Evolutionary conservation across 2,113 vertebrate species (phyloP).

Genomic region (Ivindomyrus marchei): DNA sequence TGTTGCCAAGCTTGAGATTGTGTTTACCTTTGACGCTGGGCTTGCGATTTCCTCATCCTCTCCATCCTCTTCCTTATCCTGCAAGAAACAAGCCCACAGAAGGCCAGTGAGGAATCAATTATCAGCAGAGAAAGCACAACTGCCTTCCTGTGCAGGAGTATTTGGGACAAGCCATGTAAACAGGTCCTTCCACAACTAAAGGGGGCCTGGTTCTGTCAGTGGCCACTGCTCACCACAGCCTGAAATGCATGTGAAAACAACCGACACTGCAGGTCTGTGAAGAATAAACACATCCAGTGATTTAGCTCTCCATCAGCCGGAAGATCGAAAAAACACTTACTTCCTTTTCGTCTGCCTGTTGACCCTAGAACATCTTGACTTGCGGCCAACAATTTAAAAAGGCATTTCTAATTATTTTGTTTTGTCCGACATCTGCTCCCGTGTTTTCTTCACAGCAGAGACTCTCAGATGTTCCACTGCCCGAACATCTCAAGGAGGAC

Average conservation of each 20-base stretch:
- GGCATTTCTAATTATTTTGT: background rate
- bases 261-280: background rate
- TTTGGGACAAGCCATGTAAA: constrained; percentile 23
- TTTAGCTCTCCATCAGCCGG: background rate
- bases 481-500: background rate
- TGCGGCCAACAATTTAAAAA: background rate
- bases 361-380: background rate
- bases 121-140: background rate
- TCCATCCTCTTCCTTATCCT: constrained; percentile 32
- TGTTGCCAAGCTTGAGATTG: background rate
- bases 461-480: background rate
- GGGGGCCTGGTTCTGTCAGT: background rate
- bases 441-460: background rate
- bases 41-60: constrained; percentile 28
- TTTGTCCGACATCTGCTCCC: background rate
- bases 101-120: background rate
- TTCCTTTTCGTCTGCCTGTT: background rate
- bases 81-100: constrained; percentile 17
- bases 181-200: constrained; percentile 2
- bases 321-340: background rate
- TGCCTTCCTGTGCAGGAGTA: constrained; percentile 25
- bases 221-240: background rate
- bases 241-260: background rate
- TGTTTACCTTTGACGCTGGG: constrained; percentile 32
- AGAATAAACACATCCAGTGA: background rate